Conservation (phyloP, 2,113 vertebrate genomes). For the Scortum barcoo region DNA sequence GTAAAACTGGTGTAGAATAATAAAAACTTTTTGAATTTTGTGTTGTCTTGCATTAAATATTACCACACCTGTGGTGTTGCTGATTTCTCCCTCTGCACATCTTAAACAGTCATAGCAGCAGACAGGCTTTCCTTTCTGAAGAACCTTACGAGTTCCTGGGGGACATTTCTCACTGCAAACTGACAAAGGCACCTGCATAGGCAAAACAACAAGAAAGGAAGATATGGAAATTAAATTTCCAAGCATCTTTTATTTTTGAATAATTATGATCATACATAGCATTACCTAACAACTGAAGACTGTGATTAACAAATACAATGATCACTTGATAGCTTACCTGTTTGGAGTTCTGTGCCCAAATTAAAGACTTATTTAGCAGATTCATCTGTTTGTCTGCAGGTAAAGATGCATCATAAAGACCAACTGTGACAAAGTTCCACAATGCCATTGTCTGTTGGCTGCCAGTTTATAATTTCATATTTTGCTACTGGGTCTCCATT, state of each 20-base stretch:
- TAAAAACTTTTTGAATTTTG: background rate
- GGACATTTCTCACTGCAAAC: constrained; percentile 79
- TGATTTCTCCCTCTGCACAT: constrained; percentile 81
- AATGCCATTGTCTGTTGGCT: constrained; percentile 54
- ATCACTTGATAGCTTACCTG: constrained; percentile 38
- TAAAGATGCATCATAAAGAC: constrained; percentile 76
- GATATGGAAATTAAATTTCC: too few relatives aligned
- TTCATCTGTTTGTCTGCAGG: constrained; percentile 58
- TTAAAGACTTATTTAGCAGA: constrained; percentile 59
- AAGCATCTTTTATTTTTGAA: too few relatives aligned
- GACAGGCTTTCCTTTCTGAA: constrained; percentile 80
- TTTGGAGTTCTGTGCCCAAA: constrained; percentile 71
- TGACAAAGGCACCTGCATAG: constrained; percentile 73
- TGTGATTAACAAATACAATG: background rate
- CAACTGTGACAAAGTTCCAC: constrained; percentile 78
- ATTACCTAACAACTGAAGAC: background rate
- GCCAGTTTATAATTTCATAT: constrained; percentile 85
- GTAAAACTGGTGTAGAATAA: background rate
- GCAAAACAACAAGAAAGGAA: background rate
- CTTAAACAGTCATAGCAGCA: constrained; percentile 82
- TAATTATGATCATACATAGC: too few relatives aligned
- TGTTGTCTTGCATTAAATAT: background rate
- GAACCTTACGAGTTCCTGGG: constrained; percentile 78
- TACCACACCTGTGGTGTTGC: constrained; percentile 70
- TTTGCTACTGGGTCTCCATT: constrained; percentile 79